Evolutionary conservation across 2,113 vertebrate genomes (phyloP).

Genomic region (Lamprotornis superbus): DNA sequence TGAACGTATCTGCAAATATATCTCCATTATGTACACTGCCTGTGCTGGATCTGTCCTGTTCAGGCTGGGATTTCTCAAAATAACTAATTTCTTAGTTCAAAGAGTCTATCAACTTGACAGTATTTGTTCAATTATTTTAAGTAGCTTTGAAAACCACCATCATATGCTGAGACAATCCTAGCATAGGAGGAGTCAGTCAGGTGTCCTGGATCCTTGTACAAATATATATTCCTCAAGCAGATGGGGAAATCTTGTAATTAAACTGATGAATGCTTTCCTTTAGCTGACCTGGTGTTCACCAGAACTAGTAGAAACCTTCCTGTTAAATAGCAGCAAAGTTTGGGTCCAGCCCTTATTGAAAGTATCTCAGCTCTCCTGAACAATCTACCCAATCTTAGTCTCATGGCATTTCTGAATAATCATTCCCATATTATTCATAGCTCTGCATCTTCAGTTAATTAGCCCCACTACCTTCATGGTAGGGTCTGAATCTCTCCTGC

Average conservation of each 20-base stretch:
- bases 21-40: neutral
- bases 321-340: neutral
- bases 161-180: neutral
- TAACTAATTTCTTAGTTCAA: neutral
- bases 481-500: neutral
- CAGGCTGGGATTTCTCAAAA: slow-evolving; percentile 2
- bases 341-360: neutral
- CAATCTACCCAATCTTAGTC: neutral
- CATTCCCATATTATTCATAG: neutral
- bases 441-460: neutral
- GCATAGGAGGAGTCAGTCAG: neutral
- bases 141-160: neutral
- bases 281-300: neutral
- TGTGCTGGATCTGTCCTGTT: neutral
- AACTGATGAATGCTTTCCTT: neutral
- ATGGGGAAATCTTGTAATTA: neutral
- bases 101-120: neutral
- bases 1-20: neutral
- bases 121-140: neutral
- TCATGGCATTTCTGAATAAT: neutral
- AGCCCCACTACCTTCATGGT: neutral
- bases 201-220: neutral
- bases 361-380: neutral
- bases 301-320: neutral
- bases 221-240: neutral